Conservation (phyloP, 2,113 vertebrate genomes). For the Strix aluco region DNA sequence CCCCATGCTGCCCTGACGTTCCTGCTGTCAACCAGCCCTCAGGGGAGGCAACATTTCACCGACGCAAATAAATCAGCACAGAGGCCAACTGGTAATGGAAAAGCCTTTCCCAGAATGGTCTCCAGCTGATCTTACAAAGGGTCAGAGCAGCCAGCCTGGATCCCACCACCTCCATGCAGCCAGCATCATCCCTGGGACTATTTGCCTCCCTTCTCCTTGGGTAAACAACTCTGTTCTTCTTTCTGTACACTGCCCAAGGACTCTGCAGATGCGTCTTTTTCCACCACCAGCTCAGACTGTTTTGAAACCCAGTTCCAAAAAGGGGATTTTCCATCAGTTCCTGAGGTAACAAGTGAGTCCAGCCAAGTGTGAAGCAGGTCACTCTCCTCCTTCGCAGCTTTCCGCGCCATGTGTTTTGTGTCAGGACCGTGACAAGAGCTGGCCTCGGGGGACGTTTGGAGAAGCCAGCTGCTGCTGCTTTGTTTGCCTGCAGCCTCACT, state of each 20-base stretch:
- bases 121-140: neutral
- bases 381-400: neutral
- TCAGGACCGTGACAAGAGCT: neutral
- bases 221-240: neutral
- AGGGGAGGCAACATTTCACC: neutral
- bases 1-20: fast-evolving
- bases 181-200: neutral
- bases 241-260: neutral
- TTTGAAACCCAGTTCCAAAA: neutral
- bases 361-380: neutral
- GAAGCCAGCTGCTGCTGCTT: neutral
- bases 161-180: neutral
- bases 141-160: neutral
- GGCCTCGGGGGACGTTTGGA: neutral
- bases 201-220: neutral
- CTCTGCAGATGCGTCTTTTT: neutral
- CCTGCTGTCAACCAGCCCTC: neutral
- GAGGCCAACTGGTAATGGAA: neutral
- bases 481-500: neutral
- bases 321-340: neutral
- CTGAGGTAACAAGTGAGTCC: neutral
- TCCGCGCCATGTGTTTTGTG: neutral
- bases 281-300: neutral
- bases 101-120: neutral
- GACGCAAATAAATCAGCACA: neutral